Conservation (phyloP, 2,888 invertebrate species). For the Drosophila subsilvestris region DNA sequence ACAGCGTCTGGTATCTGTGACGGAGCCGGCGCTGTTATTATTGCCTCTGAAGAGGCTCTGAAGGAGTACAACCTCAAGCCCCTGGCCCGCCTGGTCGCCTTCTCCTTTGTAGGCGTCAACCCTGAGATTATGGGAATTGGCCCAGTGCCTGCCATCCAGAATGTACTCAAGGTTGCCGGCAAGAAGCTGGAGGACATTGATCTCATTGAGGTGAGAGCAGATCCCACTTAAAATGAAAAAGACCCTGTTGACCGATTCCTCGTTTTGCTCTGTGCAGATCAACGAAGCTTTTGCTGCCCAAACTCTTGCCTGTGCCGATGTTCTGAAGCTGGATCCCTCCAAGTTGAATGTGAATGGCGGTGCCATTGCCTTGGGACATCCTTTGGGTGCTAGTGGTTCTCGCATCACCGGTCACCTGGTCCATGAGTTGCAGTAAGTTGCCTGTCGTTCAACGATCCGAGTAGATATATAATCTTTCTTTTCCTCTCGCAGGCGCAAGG, state of each 20-base stretch:
- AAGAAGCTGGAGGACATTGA: constrained; percentile 94
- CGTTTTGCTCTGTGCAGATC: constrained; percentile 86
- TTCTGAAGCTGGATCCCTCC: constrained; percentile 92
- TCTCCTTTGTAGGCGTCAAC: constrained; percentile 97
- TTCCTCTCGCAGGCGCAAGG: constrained; percentile 88
- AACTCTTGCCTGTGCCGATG: constrained; percentile 95
- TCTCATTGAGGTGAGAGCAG: constrained; percentile 90
- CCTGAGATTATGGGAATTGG: constrained; percentile 99
- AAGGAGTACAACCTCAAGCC: constrained; percentile 93
- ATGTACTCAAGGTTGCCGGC: constrained; percentile 91
- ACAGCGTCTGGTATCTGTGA: constrained; percentile 98
- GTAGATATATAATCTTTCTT: neutral
- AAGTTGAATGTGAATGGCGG: constrained; percentile 98
- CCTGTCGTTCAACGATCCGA: neutral
- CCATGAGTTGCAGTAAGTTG: constrained; percentile 92
- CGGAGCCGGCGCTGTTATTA: constrained; percentile 96
- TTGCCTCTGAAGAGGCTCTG: constrained; percentile 96
- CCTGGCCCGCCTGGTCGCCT: constrained; percentile 95
- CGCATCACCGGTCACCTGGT: constrained; percentile 96
- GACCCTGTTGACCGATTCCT: neutral
- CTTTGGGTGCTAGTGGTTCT: constrained; percentile 96
- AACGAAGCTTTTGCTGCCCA: constrained; percentile 99
- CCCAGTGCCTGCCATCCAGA: constrained; percentile 96
- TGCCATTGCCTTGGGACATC: constrained; percentile 98
- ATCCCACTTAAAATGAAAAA: too few relatives aligned